Evolutionary conservation across 2,888 invertebrate species (phyloP).

Genomic region (Heterodera filipjevi): DNA sequence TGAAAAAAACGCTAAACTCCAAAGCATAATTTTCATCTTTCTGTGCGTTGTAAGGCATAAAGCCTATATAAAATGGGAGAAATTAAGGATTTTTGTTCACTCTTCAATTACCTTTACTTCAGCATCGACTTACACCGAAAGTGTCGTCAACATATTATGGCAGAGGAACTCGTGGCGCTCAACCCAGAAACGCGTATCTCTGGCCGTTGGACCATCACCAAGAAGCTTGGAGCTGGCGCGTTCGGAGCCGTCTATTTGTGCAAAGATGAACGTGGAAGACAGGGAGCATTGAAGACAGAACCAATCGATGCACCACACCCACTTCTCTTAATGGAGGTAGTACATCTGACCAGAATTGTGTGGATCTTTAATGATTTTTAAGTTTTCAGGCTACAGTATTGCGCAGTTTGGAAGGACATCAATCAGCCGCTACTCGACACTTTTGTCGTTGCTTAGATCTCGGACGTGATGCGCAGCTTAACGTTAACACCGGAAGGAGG

Average conservation of each 20-base stretch:
- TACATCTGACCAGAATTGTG: background rate
- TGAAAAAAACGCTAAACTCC: no score
- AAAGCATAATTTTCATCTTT: no score
- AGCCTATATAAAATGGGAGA: no score
- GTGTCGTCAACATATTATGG: background rate
- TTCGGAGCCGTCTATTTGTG: slow-evolving; percentile 18
- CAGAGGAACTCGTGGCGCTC: background rate
- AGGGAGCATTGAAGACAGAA: slow-evolving; percentile 11
- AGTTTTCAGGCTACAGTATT: slow-evolving; percentile 1
- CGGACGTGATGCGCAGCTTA: background rate
- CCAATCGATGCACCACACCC: background rate
- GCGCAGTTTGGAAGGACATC: background rate
- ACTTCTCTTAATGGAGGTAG: no score
- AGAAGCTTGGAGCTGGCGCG: slow-evolving; percentile 14
- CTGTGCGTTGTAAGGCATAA: no score
- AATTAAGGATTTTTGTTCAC: no score
- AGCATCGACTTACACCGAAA: no score
- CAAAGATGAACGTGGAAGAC: background rate
- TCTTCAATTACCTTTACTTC: no score
- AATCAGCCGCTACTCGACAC: background rate
- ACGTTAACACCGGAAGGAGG: background rate
- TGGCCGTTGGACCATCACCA: slow-evolving; percentile 4
- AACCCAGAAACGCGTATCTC: background rate
- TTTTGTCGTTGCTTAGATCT: background rate
- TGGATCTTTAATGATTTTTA: background rate